Evolutionary conservation across 1,140 invertebrate species (phyloP), one percentile per base, ranked within the genome.

Genomic region (Geopemphigus sp.): DNA sequence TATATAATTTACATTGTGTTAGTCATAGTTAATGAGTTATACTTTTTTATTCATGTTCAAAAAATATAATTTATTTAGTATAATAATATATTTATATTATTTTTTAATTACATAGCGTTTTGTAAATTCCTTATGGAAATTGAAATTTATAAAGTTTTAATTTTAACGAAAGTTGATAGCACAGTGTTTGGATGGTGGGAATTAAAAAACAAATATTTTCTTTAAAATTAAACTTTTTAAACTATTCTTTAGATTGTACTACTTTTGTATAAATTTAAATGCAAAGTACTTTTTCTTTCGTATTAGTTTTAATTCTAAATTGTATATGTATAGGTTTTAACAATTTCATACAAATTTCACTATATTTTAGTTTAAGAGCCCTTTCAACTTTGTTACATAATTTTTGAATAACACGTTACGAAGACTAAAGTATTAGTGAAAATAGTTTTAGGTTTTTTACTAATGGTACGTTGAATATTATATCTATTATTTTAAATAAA

Each of bases 81-180:
- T 5, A 68, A 39, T 39, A 4, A 4, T 39, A 3, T 39, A 39
- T 39, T 39, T n/a, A n/a, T n/a, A n/a, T n/a, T n/a, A 45, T 39
- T 66, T 66, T 45, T n/a, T 64, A 45, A 45, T 45, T 22, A 66
- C 11, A 45, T 29, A 12, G 12, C 19, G 53, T 56, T 57, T 19
- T 2, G 53, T 11, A 54, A 39, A 45, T 4, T 4, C 32, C 19
- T 39, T 39, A 39, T 19, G 11, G 10, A n/a, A 64, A 45, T 39
- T 64, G 39, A 19, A 39, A 64, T 64, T 64, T n/a, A 39, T 64
- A 64, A 64, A 45, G 61, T 45, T 68, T 68, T 66, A 66, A 66
- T 45, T 8, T 57, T 24, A 47, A 47, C 15, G n/a, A 47, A 14
- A 17, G 22, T 24, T 32, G 39, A 50, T 24, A 8, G 10, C 6